Conservation (phyloP, 2,888 invertebrate species). For the Acutogordius australiensis region DNA sequence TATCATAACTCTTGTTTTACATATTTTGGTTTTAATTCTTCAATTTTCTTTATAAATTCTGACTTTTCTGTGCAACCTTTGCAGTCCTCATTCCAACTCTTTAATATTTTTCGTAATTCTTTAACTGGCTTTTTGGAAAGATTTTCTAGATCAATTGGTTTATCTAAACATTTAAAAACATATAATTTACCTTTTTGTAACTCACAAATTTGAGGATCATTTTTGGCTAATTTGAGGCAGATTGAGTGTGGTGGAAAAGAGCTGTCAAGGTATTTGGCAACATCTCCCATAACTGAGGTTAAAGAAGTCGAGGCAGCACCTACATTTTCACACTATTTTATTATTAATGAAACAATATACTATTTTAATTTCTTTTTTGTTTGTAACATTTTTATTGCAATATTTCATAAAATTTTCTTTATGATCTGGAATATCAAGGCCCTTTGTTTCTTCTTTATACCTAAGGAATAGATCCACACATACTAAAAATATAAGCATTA, state of each 20-base stretch:
- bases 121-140: background rate
- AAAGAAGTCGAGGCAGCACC: background rate
- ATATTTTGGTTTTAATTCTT: slow-evolving; percentile 9
- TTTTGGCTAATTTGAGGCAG: background rate
- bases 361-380: too few relatives aligned
- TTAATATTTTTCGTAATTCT: background rate
- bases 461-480: too few relatives aligned
- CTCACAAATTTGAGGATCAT: background rate
- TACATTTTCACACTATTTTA: background rate
- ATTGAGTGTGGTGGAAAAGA: background rate
- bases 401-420: too few relatives aligned
- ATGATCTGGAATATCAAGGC: too few relatives aligned
- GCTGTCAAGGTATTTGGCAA: background rate
- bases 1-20: background rate
- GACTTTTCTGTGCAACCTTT: background rate
- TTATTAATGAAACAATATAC: too few relatives aligned
- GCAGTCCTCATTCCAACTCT: background rate
- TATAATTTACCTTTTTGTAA: background rate
- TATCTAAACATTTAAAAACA: background rate
- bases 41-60: slow-evolving; percentile 3
- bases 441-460: too few relatives aligned
- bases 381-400: too few relatives aligned
- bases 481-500: too few relatives aligned
- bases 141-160: background rate
- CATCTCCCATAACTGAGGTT: background rate